Evolutionary conservation across 2,113 vertebrate genomes (phyloP), one percentile per base, ranked within the genome.

Genomic region (Chelonoidis abingdonii): DNA sequence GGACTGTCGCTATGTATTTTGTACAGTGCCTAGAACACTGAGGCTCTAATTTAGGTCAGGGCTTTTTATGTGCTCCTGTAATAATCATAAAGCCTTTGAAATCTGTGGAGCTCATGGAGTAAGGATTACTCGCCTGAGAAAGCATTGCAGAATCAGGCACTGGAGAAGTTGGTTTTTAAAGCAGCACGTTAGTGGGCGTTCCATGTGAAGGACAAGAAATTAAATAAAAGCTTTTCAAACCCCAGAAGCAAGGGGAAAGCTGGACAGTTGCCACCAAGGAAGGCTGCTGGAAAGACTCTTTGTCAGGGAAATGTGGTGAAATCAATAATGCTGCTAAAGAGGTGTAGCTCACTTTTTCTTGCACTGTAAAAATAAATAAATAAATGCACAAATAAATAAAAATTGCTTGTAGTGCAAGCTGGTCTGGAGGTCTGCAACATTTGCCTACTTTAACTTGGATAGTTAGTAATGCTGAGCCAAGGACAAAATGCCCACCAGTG

Each of bases 1-100:
- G 76, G 87, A 49, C 5, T 25, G 14, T 89, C 0, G 0, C 56
- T 38, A 29, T 0, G 0, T 29, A 1, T 41, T 93, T 89, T 92
- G 80, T 19, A 35, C 44, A 62, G 44, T 47, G 6, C 4, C 0
- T 47, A 72, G 87, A 90, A 25, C 16, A 38, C 7, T 4, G 0
- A 14, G 72, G 38, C 76, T 57, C 31, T 65, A 16, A n/a, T 86
- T 35, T 11, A 62, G 17, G 38, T 69, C 0, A 0, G 44, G 49
- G 10, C 44, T 31, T 2, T 3, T 35, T 44, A 27, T 35, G n/a
- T 78, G 7, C 78, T 49, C 50, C 80, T 80, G 62, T 78, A 57
- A 31, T 78, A 29, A 78, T 72, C 65, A 41, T 3, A 93, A 56
- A 53, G 47, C 31, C 49, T 54, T 24, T n/a, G 53, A 80, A 10